Conservation (phyloP, 2,888 invertebrate species). For the Synergus laeviventris region DNA sequence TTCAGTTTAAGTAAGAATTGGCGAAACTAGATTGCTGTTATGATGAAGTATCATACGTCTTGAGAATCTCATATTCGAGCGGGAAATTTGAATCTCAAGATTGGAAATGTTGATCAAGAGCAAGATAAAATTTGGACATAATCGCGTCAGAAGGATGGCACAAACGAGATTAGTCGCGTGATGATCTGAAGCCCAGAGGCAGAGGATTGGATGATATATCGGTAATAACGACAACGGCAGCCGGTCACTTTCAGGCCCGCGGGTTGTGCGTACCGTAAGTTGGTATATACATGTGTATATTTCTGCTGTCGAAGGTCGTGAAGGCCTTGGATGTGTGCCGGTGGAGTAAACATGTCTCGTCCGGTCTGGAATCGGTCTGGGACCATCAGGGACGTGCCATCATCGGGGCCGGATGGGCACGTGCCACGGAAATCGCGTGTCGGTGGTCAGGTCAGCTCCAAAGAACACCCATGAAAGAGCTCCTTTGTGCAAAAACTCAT, state of each 20-base stretch:
- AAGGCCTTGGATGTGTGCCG: constrained; percentile 23
- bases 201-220: constrained; percentile 24
- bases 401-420: constrained; percentile 33
- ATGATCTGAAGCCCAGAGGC: neutral
- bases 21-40: too few species aligned
- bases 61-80: too few species aligned
- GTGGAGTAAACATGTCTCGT: constrained; percentile 32
- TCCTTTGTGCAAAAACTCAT: constrained; percentile 7
- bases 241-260: constrained; percentile 28
- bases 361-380: constrained; percentile 34
- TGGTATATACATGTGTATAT: neutral
- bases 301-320: constrained; percentile 20
- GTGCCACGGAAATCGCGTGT: constrained; percentile 27
- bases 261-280: constrained; percentile 24
- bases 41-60: too few species aligned
- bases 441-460: neutral
- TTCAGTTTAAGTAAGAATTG: too few species aligned
- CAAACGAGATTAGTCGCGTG: constrained; percentile 13
- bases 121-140: neutral
- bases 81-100: too few species aligned
- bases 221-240: constrained; percentile 25
- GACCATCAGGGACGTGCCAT: constrained; percentile 28
- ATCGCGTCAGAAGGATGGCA: neutral
- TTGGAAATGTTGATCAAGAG: neutral
- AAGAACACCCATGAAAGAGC: constrained; percentile 23